phyloP scores from a whole-genome alignment of 2,797 vertebrate species.

The Tragelaphus eurycerus region DNA sequence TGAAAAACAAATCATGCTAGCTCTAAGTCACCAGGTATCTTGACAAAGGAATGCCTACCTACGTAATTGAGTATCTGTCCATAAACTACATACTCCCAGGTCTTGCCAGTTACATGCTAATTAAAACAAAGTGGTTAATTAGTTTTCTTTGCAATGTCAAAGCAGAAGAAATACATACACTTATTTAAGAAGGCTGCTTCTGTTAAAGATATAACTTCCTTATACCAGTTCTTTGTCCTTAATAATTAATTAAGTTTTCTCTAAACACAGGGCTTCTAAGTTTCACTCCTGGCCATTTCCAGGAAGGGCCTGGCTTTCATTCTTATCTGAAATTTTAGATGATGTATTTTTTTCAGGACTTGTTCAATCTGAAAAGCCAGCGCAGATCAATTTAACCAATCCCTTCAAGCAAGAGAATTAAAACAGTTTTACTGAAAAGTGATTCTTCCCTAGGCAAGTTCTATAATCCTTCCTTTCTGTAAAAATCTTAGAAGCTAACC shows the following conservation, averaged over 20 bases:
- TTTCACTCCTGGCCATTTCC: conserved; percentile 23
- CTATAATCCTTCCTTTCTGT: conserved; percentile 49
- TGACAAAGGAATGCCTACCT: neutral
- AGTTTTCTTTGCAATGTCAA: conserved; percentile 28
- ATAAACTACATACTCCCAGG: neutral
- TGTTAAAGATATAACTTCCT: conserved; percentile 46
- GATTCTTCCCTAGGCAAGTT: conserved; percentile 50
- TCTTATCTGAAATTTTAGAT: conserved; percentile 75
- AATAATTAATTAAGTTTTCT: neutral
- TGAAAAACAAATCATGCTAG: neutral
- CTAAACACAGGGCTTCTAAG: conserved; percentile 50
- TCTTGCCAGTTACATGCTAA: conserved; percentile 28
- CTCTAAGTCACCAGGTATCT: neutral
- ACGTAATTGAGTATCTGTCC: neutral
- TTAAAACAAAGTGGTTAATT: conserved; percentile 45
- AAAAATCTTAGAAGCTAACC: conserved; percentile 52
- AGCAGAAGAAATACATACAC: conserved; percentile 8
- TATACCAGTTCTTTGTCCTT: neutral
- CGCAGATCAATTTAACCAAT: conserved; percentile 61
- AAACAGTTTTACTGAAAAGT: conserved; percentile 57
- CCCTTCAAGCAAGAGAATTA: conserved; percentile 59
- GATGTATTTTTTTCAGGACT: conserved; percentile 51
- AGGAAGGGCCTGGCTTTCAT: conserved; percentile 67
- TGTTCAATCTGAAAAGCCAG: conserved; percentile 61
- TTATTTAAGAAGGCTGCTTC: conserved; percentile 27